Evolutionary conservation across 2,797 vertebrate genomes (phyloP), one percentile per base, ranked within the genome.

Genomic region (Kryptopterus vitreolus): DNA sequence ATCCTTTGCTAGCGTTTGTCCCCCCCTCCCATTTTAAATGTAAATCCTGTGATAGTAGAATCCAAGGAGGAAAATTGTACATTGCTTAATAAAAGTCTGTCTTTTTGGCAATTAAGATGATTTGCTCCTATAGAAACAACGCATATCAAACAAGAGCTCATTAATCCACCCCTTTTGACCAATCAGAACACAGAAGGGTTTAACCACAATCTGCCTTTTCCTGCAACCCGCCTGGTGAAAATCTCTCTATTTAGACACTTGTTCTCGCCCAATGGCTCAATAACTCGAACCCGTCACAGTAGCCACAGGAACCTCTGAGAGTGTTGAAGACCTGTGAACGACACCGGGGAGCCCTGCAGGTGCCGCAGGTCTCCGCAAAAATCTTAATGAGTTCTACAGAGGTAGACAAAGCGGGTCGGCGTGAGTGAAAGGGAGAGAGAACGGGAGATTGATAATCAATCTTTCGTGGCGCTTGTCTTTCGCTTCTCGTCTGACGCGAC

Each of bases 401-500:
- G 15, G 48, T 61, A 35, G 43, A 75, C 71, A 46, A 59, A 61
- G 75, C 16, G 52, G 38, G 35, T 24, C 69, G 62, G 59, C 11
- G 50, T n/a, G 35, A 29, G 29, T 16, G 29, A 24, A 29, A 31
- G 29, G 38, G 62, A 70, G 53, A 50, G 43, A 43, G 58, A 62
- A 18, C n/a, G 71, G 66, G 62, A 79, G 83, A 77, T 78, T 77
- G 69, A 83, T 82, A 75, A 83, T 82, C 62, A 80, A 72, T 85
- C 83, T 85, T 75, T 46, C 18, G 61, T 43, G 52, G 62, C 38
- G 58, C 48, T 50, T 78, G 58, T 81, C 59, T 69, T 73, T 74
- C 38, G 20, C 58, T 74, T 63, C 26, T 72, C 18, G 52, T 2
- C 20, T 58, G 83, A 86, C 79, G 73, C 90, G 89, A 91, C 86